Base-by-base conservation (phyloP, 2,888 invertebrate species). In the Calephelis perditalis region DNA sequence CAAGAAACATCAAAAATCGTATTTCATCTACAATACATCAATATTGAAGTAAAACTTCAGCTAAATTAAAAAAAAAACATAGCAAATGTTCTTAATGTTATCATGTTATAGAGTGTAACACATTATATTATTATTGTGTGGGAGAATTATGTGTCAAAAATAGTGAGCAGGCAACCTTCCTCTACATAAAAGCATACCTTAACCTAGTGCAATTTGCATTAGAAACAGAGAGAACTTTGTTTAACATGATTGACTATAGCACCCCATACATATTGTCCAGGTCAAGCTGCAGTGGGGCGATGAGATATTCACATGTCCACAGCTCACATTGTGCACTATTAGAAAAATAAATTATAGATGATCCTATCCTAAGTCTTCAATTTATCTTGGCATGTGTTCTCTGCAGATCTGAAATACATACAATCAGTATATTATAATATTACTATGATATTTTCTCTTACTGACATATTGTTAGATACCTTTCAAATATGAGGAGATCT, bases 321-420 rank as follows among this genome's bases (percentile, higher is more conserved):
- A 88, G 86, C 84, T 87, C 86, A 86, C 84, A 82, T 82, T 81
- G 86, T 85, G 88, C 90, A 89, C 90, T 89, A 87, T 88, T 89
- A 88, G 77, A 88, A 89, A 88, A 90, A 90, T 89, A 89, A 90
- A 88, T 89, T 89, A 90, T 86, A 84, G 84, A 87, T 82, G 86
- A 82, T 81, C 81, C 84, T 88, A 87, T 79, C 78, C 80, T 85
- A 84, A 75, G 73, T 68, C 69, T 75, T 76, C 70, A 66, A 81
- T 84, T 91, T 91, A 91, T 91, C 91, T 91, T 75, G 90, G 91
- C 91, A 91, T 90, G 64, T 89, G 84, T 83, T 91, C 87, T 77
- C 91, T 89, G 84, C 87, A 86, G 63, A 91, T 82, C 91, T 91
- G 87, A 56, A 87, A 88, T 62, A 59, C 65, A 61, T 63, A 58